Evolutionary conservation across 2,888 invertebrate species (phyloP).

Genomic region (Lasius fuliginosus): DNA sequence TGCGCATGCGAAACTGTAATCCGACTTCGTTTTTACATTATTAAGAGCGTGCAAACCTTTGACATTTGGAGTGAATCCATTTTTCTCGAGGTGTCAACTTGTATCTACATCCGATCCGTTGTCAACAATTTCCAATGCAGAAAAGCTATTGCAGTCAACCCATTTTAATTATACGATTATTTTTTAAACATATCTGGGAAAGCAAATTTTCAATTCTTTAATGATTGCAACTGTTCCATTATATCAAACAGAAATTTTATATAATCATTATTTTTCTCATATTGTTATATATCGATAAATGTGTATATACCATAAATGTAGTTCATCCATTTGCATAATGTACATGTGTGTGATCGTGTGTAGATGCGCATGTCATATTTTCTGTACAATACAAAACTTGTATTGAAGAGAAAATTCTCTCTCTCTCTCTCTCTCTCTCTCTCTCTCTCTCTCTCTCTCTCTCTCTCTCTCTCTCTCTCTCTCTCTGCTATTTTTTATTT

Average conservation of each 20-base stretch:
- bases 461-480: conserved; percentile 19
- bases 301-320: not conserved
- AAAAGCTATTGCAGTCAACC: conserved; percentile 11
- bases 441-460: conserved; percentile 19
- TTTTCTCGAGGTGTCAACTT: conserved; percentile 47
- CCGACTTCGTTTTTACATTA: conserved; percentile 1
- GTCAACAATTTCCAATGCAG: conserved; percentile 50
- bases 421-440: conserved; percentile 21
- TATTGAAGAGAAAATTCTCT: conserved; percentile 2
- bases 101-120: not conserved
- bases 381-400: not conserved
- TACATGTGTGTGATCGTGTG: not conserved
- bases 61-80: conserved; percentile 54
- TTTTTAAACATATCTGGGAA: not conserved
- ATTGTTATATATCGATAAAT: not conserved
- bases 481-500: conserved; percentile 22
- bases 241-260: not conserved
- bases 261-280: not conserved
- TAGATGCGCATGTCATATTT: not conserved
- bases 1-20: conserved; percentile 44
- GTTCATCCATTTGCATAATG: conserved; percentile 25
- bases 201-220: not conserved
- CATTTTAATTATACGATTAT: conserved; percentile 7
- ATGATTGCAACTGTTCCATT: not conserved
- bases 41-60: conserved; percentile 26